Base-by-base conservation (phyloP, 1,140 invertebrate genomes). In the Papilio dardanus region DNA sequence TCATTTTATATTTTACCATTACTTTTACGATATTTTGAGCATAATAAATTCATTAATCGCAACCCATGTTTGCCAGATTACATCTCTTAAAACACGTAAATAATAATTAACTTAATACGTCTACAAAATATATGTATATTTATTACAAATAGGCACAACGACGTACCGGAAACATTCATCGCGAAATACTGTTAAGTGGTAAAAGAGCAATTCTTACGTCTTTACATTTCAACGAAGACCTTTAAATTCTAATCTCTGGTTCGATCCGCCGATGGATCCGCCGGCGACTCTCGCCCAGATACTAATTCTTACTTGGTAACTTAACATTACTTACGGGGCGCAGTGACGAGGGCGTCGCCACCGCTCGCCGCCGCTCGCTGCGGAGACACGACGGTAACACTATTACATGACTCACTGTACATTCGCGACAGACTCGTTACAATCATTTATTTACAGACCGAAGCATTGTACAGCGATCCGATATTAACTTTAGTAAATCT, bases 261-360 rank as follows among this genome's bases (percentile, higher is more conserved):
- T 89, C 84, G 81, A 90, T 87, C 84, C 82, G 87, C 83, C 84
- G 54, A 10, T 81, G 80, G 83, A 86, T 81, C 84, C 73, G 79
- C 81, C 77, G 83, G 82, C 82, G 80, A 86, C 82, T 86, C 86
- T 86, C 87, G 86, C 82, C 90, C 85, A 88, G 85, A 89, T 87
- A 88, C 87, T 93, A 92, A 92, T 86, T 89, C 91, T 92, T 92
- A 93, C 83, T 81, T 92, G 91, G 91, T 93, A 93, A 93, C 91
- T 93, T 93, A 92, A 91, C 84, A 92, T 92, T 93, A 93, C 86
- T 92, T 93, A 93, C 86, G 87, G 90, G 88, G 88, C 90, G 90
- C 92, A 90, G 89, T 90, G 86, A 87, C 90, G 90, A 92, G 88
- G 89, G 89, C 82, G 87, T 88, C 88, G 86, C 88, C 84, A 87